Base-by-base conservation (phyloP, 2,113 vertebrate genomes). In the Podocnemis expansa region DNA sequence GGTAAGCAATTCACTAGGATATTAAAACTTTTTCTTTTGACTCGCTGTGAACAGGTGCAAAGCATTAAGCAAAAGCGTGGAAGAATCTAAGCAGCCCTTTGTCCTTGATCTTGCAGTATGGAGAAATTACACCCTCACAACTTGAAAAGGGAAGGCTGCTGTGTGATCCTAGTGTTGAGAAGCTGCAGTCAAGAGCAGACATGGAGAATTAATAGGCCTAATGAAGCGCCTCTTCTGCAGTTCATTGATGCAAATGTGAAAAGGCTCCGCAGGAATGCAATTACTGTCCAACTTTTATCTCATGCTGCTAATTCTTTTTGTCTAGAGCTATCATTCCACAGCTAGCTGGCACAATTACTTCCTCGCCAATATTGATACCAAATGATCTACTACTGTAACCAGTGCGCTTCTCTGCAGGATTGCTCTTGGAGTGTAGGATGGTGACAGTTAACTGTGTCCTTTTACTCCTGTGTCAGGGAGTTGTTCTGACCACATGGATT, bases 221-320 rank as follows among this genome's bases (percentile, higher is more conserved):
- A 29, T n/a, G 1, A 0, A 0, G 22, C 12, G 22, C 81, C 76
- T 83, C 17, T 29, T 78, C 13, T 2, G 13, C 12, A 4, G 12
- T 11, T 43, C 73, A 76, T 45, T 45, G 41, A 76, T 76, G 73
- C 22, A 76, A 43, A 76, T 76, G 22, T 8, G 43, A 45, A 27
- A 41, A 41, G 7, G 7, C 43, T 8, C 25, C 5, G 29, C 25
- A 45, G 41, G 41, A 27, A 45, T 29, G 41, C 41, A 76, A 27
- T 45, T 45, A 45, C 10, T 14, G 73, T 27, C 41, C 73, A 16
- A 6, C 6, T 3, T 76, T 76, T 76, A 14, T 43, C 43, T 45
- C 41, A 25, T 8, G 73, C 73, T 76, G 41, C 22, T 29, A 27
- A 45, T 76, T 13, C n/a, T 22, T 43, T 45, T 76, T 43, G 25